Conservation (phyloP, 2,888 invertebrate species). For the Andrena fulva region DNA sequence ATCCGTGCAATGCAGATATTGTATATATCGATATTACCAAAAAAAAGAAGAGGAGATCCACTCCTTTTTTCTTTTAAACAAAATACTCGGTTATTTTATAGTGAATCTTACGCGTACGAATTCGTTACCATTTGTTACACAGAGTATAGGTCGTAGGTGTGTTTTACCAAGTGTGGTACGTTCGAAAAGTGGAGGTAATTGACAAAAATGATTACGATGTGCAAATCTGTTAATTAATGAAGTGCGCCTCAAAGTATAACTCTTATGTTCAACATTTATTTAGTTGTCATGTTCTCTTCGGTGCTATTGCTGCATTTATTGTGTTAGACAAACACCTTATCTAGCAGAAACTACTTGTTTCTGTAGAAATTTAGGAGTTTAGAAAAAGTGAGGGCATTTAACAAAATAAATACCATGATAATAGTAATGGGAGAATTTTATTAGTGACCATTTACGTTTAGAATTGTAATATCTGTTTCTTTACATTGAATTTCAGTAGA, state of each 20-base stretch:
- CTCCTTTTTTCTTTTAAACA: slow-evolving; percentile 26
- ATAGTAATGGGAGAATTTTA: too few relatives aligned
- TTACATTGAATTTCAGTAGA: not conserved
- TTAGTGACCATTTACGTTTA: not conserved
- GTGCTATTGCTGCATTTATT: slow-evolving; percentile 9
- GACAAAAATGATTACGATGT: not conserved
- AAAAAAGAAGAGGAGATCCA: slow-evolving; percentile 12
- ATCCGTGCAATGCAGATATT: slow-evolving; percentile 23
- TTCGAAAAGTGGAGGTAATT: slow-evolving; percentile 28
- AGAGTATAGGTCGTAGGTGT: slow-evolving; percentile 35
- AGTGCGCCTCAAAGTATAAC: not conserved
- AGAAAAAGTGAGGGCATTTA: not conserved
- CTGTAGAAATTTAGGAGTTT: not conserved
- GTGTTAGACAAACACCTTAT: not conserved
- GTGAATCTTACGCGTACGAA: slow-evolving; percentile 41
- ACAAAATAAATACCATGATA: not conserved
- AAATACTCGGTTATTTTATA: slow-evolving; percentile 58
- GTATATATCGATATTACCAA: slow-evolving; percentile 19
- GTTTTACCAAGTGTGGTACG: slow-evolving; percentile 40
- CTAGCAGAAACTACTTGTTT: not conserved
- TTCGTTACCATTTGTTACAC: slow-evolving; percentile 50
- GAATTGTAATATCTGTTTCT: not conserved
- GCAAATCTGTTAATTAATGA: not conserved
- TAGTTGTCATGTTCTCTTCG: not conserved
- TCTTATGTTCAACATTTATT: not conserved